Percentiles rank a stretch among this genome's conserved stretches.
Conservation (phyloP, 2,113 vertebrate genomes). For the Abramis brama region DNA sequence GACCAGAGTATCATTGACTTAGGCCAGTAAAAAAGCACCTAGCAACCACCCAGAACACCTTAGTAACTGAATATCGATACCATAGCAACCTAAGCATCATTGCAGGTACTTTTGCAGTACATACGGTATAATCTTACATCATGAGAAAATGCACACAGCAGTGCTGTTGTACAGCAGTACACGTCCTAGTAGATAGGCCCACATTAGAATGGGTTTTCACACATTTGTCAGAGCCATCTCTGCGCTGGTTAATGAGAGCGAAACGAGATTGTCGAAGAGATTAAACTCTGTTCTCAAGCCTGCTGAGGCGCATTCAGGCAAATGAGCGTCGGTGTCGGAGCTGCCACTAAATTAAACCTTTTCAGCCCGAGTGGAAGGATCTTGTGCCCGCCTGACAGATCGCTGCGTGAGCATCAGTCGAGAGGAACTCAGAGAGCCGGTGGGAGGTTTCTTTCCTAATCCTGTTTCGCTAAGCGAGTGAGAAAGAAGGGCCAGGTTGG, state of each 20-base stretch:
- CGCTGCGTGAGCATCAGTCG: constrained; percentile 27
- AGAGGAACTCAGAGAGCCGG: constrained; percentile 17
- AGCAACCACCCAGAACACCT: not conserved
- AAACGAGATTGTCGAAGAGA: constrained; percentile 20
- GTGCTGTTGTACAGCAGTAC: constrained; percentile 29
- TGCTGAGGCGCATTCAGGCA: constrained; percentile 44
- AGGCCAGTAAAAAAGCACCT: not conserved
- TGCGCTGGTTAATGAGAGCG: constrained; percentile 24
- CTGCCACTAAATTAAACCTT: constrained; percentile 59
- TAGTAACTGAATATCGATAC: not conserved
- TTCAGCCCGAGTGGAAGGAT: constrained; percentile 48
- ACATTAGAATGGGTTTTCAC: constrained; percentile 31
- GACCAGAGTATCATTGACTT: not conserved
- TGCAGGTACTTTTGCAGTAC: not conserved
- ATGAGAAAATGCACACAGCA: not conserved
- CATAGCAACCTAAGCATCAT: not conserved
- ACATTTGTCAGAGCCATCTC: constrained; percentile 3
- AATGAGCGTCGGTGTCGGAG: constrained; percentile 31
- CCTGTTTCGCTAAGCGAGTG: constrained; percentile 5
- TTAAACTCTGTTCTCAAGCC: constrained; percentile 35
- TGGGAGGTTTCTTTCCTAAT: constrained; percentile 42
- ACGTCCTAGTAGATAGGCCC: constrained; percentile 41
- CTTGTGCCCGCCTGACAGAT: constrained; percentile 46
- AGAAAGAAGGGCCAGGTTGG: not conserved
- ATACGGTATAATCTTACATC: not conserved